Evolutionary conservation across 2,888 invertebrate genomes (phyloP).

Genomic region (Hirtodrosophila cameraria): DNA sequence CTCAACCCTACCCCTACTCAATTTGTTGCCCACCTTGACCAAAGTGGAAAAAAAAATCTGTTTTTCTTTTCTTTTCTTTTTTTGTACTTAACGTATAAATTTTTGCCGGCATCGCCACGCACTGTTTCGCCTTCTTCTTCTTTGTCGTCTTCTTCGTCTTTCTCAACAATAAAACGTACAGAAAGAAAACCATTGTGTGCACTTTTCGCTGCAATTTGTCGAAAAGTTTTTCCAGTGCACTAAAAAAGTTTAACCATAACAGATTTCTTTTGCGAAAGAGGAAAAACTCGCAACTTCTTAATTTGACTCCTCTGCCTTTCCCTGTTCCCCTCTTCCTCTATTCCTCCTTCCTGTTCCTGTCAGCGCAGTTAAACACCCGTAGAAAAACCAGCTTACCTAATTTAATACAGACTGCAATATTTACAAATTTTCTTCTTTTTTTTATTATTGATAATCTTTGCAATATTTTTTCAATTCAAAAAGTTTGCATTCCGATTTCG

Average conservation of each 20-base stretch:
- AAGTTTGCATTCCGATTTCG: too few species aligned
- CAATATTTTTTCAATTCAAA: too few species aligned
- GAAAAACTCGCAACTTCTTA: constrained; percentile 37
- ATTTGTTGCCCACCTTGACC: constrained; percentile 61
- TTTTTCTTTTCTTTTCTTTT: constrained; percentile 15
- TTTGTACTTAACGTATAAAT: constrained; percentile 18
- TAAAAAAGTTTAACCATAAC: constrained; percentile 75
- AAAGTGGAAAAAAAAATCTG: constrained; percentile 57
- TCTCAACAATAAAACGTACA: constrained; percentile 3
- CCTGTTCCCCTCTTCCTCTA: background rate
- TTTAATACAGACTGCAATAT: too few species aligned
- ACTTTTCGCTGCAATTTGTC: constrained; percentile 74
- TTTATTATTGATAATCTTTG: too few species aligned
- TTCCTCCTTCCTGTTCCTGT: too few species aligned
- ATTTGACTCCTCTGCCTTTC: constrained; percentile 16
- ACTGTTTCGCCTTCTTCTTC: constrained; percentile 52
- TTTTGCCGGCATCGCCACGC: constrained; percentile 65
- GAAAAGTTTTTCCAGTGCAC: constrained; percentile 59
- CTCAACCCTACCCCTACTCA: too few species aligned
- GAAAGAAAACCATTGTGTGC: constrained; percentile 66
- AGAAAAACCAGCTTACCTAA: constrained; percentile 35
- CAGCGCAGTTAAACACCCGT: constrained; percentile 27
- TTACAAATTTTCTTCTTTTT: too few species aligned
- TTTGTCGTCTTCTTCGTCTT: constrained; percentile 3
- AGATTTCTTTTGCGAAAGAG: constrained; percentile 59